phyloP scores from a whole-genome alignment of 2,797 vertebrate species.

The Xyrichtys novacula region DNA sequence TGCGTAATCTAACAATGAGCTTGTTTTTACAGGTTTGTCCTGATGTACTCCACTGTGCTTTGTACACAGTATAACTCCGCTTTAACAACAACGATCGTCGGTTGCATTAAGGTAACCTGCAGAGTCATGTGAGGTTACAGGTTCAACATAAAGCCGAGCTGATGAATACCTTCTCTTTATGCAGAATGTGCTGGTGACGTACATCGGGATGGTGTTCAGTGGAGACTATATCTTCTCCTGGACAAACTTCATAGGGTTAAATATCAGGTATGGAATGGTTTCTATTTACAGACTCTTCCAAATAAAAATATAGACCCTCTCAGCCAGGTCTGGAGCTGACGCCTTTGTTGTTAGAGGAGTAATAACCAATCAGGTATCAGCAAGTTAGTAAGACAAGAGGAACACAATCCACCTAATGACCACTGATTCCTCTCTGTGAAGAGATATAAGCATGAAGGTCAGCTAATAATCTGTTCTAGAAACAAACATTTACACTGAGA shows the following conservation, averaged over 20 bases:
- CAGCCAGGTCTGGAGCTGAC: too few relatives aligned
- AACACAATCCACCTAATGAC: too few relatives aligned
- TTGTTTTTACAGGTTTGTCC: constrained; percentile 87
- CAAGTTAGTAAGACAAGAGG: too few relatives aligned
- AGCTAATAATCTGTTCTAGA: too few relatives aligned
- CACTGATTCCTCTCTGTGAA: too few relatives aligned
- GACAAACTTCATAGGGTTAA: constrained; percentile 97
- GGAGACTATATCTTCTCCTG: constrained; percentile 99
- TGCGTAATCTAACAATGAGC: background rate
- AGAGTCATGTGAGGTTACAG: background rate
- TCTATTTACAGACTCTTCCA: too few relatives aligned
- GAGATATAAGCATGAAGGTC: too few relatives aligned
- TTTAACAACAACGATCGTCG: constrained; percentile 96
- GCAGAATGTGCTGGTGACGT: constrained; percentile 98
- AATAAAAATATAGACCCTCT: too few relatives aligned
- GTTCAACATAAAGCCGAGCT: background rate
- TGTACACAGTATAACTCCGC: constrained; percentile 98
- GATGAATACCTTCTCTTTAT: constrained; percentile 2
- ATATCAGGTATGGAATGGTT: constrained; percentile 90
- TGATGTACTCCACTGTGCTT: constrained; percentile 97
- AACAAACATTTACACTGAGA: too few relatives aligned
- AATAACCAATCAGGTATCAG: too few relatives aligned
- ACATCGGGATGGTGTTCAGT: constrained; percentile 98
- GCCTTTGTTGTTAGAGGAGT: too few relatives aligned
- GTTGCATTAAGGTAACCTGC: constrained; percentile 94